Evolutionary conservation across 1,140 invertebrate species (phyloP).

Genomic region (Lerema accius): DNA sequence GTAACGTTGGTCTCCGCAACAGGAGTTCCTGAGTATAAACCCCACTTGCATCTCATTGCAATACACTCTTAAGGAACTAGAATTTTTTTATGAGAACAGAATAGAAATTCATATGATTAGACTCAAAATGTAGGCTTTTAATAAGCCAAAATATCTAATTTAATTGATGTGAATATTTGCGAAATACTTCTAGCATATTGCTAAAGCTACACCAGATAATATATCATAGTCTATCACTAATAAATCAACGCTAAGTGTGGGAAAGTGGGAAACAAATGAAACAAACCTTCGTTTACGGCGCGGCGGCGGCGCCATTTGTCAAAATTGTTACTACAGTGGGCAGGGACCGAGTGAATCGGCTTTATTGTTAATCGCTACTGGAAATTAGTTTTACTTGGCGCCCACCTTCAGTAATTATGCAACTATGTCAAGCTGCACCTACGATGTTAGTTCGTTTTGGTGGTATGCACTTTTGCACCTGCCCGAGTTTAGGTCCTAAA

Average conservation of each 20-base stretch:
- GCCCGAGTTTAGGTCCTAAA: too few relatives aligned
- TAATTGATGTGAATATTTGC: too few relatives aligned
- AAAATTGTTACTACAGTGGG: constrained; percentile 10
- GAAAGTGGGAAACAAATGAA: constrained; percentile 8
- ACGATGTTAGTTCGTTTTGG: background rate
- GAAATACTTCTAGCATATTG: too few relatives aligned
- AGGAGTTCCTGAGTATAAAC: too few relatives aligned
- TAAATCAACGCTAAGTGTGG: constrained; percentile 5
- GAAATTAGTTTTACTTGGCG: constrained; percentile 6
- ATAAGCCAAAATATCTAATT: too few relatives aligned
- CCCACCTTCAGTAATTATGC: constrained; percentile 1
- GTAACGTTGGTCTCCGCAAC: too few relatives aligned
- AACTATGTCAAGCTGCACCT: background rate
- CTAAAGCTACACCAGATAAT: background rate
- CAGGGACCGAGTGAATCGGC: constrained; percentile 3
- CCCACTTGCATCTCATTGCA: too few relatives aligned
- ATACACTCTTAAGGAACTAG: too few relatives aligned
- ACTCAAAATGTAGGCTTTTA: too few relatives aligned
- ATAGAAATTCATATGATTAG: too few relatives aligned
- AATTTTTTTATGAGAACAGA: too few relatives aligned
- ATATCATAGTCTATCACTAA: background rate
- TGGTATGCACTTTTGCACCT: too few relatives aligned
- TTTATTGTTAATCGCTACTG: constrained; percentile 16
- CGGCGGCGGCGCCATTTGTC: constrained; percentile 5
- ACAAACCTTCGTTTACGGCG: background rate